phyloP scores from a whole-genome alignment of 2,888 invertebrate species.

The Erebia ligea region DNA sequence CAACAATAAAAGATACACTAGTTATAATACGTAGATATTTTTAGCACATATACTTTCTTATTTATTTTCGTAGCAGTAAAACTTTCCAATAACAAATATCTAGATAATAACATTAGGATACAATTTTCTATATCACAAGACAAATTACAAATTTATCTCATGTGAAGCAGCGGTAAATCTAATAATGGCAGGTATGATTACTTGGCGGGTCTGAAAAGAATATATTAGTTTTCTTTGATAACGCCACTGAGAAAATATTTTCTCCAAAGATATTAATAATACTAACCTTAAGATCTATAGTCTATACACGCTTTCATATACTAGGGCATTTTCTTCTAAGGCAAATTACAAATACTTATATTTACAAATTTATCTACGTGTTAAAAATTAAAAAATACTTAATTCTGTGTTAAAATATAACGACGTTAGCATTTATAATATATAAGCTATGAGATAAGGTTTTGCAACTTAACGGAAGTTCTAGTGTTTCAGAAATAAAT shows the following conservation, averaged over 20 bases:
- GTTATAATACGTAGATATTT: no score
- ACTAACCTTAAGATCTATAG: neutral
- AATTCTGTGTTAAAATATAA: no score
- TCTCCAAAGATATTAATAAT: neutral
- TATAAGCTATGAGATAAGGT: no score
- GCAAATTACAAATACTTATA: neutral
- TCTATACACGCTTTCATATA: neutral
- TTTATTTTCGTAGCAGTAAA: no score
- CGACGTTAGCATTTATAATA: no score
- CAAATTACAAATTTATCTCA: neutral
- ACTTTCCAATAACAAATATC: neutral
- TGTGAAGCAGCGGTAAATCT: constrained; percentile 5
- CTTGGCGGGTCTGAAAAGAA: constrained; percentile 10
- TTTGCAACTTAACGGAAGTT: no score
- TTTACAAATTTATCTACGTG: no score
- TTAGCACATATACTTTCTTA: no score
- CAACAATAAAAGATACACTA: neutral
- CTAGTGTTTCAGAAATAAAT: no score
- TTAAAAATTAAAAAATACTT: no score
- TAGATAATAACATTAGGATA: neutral
- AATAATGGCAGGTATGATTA: constrained; percentile 12
- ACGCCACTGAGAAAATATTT: neutral
- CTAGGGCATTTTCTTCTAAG: neutral
- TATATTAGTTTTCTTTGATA: constrained; percentile 16
- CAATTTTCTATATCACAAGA: neutral